Evolutionary conservation across 1,140 invertebrate species (phyloP).

Genomic region (Brachystomella parvula): DNA sequence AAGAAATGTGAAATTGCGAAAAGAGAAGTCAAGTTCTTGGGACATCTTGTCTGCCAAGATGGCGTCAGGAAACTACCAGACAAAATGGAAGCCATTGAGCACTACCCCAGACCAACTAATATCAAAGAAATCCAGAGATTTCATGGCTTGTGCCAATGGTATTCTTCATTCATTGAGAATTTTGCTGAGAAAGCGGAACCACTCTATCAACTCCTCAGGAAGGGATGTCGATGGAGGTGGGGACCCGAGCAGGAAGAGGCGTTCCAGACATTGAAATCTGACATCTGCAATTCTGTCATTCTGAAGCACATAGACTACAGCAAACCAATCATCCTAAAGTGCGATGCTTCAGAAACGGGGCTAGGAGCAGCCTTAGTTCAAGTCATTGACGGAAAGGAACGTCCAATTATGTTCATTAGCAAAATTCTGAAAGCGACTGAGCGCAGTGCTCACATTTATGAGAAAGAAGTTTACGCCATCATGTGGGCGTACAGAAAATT

Average conservation of each 20-base stretch:
- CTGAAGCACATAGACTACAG: conserved; percentile 35
- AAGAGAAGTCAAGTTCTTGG: conserved; percentile 40
- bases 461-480: conserved; percentile 41
- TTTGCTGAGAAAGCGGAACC: background rate
- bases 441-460: conserved; percentile 29
- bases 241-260: background rate
- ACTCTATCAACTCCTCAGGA: background rate
- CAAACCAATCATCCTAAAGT: conserved; percentile 42
- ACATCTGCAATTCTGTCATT: background rate
- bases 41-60: conserved; percentile 39
- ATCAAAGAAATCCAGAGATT: background rate
- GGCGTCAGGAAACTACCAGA: background rate
- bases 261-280: background rate
- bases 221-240: background rate
- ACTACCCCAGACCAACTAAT: background rate
- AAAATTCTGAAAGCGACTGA: conserved; percentile 43
- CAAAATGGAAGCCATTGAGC: background rate
- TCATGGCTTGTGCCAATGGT: background rate
- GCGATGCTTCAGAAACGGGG: conserved; percentile 44
- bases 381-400: conserved; percentile 31
- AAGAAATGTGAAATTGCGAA: conserved; percentile 41
- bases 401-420: conserved; percentile 43
- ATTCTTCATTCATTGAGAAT: background rate
- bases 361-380: conserved; percentile 45
- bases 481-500: conserved; percentile 46